phyloP scores from a whole-genome alignment of 2,888 invertebrate species.

The Osedax frankpressi region DNA sequence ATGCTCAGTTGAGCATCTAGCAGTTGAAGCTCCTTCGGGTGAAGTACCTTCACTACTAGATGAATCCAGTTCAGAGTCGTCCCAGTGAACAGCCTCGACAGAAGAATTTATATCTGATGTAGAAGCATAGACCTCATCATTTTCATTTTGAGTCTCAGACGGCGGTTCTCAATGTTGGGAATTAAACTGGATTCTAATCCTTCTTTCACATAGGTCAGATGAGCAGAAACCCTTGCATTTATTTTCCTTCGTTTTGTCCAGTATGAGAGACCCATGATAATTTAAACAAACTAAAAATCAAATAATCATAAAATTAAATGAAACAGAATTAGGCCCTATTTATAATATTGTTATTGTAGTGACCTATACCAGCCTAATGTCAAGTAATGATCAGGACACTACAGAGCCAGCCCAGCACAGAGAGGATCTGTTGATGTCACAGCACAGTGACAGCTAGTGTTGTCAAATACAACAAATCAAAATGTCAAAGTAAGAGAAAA shows the following conservation, averaged over 20 bases:
- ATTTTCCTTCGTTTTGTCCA: conserved; percentile 2
- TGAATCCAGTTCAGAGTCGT: background rate
- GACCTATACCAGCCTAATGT: too few relatives aligned
- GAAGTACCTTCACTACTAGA: background rate
- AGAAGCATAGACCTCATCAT: conserved; percentile 2
- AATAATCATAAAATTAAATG: background rate
- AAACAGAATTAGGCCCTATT: too few relatives aligned
- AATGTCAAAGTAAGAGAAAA: too few relatives aligned
- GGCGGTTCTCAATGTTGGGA: background rate
- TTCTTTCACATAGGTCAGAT: background rate
- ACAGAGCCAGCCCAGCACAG: too few relatives aligned
- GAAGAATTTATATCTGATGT: background rate
- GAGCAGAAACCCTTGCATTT: background rate
- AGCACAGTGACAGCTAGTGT: too few relatives aligned
- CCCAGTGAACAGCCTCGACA: background rate
- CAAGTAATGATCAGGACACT: too few relatives aligned
- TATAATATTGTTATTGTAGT: too few relatives aligned
- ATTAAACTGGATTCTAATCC: background rate
- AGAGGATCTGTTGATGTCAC: too few relatives aligned
- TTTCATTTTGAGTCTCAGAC: background rate
- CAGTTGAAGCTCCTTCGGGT: background rate
- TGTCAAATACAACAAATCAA: too few relatives aligned
- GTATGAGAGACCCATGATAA: background rate
- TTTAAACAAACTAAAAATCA: background rate
- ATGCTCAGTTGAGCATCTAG: background rate